Evolutionary conservation across 1,140 invertebrate species (phyloP), one percentile per base, ranked within the genome.

Genomic region (Drosophila orena): DNA sequence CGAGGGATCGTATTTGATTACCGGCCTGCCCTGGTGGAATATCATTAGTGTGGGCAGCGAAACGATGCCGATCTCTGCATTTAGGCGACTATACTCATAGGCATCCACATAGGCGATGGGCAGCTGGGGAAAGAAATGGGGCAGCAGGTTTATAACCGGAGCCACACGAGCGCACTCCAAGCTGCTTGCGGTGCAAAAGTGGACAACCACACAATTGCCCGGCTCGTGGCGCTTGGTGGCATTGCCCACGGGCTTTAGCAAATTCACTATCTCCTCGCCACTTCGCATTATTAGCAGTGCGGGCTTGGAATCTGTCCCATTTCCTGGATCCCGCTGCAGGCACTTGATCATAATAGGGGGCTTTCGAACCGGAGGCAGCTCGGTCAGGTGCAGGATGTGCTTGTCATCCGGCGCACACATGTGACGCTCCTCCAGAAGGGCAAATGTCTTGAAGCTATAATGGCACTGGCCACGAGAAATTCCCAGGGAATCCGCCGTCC

Each of bases 61-160:
- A n/a, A 98, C 96, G 71, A 98, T 97, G 17, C 98, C 98, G 94
- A 97, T 98, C 85, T 97, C 96, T 0, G 97, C 97, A 93, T 98
- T 98, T 35, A 98, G 96, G 47, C 96, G 95, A 76, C 96, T 96
- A 90, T 97, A 96, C 86, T 96, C 95, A 66, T 97, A 95, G 1
- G 97, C 97, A 94, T 99, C 97, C 15, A 99, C 95, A 11, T 97
- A 98, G 30, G 97, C 95, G 90, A 98, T 95, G 93, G 96, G 96
- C 6, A 99, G 93, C 83, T 96, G 94, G 10, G 97, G 97, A 93
- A 97, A 98, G 4, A 84, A 30, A 95, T 94, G 65, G 94, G 96
- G 84, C 37, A 99, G 91, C 2, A 98, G 97, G 94, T 99, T 99
- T 77, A 97, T 98, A 91, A 97, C 95, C 4, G 97, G 96, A 7